These are phyloP conservation scores for Andrena haemorrhoa DNA, from an alignment of 2,888 invertebrate genomes.

Conservation along the genomic window DNA sequence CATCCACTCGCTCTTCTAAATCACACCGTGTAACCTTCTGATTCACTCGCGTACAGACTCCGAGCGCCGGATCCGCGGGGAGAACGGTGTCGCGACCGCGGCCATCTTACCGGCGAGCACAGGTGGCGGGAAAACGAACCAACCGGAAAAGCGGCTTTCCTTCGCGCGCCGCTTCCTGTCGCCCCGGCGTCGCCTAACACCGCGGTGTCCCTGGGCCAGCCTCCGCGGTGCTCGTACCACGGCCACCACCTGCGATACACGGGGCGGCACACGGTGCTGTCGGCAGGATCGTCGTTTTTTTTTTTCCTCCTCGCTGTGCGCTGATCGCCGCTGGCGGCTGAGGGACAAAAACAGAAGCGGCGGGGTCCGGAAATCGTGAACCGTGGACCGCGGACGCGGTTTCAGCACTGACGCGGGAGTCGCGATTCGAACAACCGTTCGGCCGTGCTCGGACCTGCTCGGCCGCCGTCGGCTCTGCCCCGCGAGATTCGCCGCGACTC, in stretches of 20 bases:
- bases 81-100: slow-evolving; percentile 44
- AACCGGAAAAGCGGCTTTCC: slow-evolving; percentile 36
- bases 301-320: slow-evolving; percentile 13
- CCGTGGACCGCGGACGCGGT: slow-evolving; percentile 85
- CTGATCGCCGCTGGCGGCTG: slow-evolving; percentile 26
- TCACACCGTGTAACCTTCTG: neutral
- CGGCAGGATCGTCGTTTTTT: slow-evolving; percentile 16
- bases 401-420: slow-evolving; percentile 84
- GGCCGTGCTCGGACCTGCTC: slow-evolving; percentile 79
- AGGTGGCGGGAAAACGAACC: slow-evolving; percentile 51
- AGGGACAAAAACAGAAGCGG: slow-evolving; percentile 63
- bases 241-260: neutral
- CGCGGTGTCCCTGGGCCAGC: neutral
- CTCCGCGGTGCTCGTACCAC: slow-evolving; percentile 16
- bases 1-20: too few species aligned
- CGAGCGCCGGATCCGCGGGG: slow-evolving; percentile 30
- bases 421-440: slow-evolving; percentile 83
- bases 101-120: slow-evolving; percentile 53
- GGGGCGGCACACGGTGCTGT: slow-evolving; percentile 9
- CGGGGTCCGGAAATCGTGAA: slow-evolving; percentile 82
- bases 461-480: slow-evolving; percentile 75
- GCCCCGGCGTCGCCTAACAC: neutral
- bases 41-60: slow-evolving; percentile 18
- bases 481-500: slow-evolving; percentile 74
- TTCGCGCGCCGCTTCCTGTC: neutral